Evolutionary conservation across 2,888 invertebrate species (phyloP).

Genomic region (Boloria euphrosyne): DNA sequence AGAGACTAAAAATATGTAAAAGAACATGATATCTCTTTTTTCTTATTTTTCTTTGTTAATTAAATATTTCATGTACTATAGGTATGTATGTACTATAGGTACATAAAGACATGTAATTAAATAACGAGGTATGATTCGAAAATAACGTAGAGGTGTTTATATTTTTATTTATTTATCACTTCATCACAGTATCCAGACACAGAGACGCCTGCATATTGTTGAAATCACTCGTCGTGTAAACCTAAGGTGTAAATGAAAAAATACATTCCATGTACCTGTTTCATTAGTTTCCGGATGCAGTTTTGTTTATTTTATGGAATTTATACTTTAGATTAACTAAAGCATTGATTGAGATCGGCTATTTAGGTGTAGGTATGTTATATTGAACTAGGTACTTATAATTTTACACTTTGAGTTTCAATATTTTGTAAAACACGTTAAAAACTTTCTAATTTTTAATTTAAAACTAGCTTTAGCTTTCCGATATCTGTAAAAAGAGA

Average conservation of each 20-base stretch:
- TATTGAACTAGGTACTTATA: too few species aligned
- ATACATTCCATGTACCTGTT: constrained; percentile 44
- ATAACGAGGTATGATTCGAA: neutral
- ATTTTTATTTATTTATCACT: neutral
- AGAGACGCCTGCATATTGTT: constrained; percentile 31
- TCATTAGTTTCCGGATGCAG: constrained; percentile 46
- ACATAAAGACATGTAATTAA: neutral
- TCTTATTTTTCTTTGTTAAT: neutral
- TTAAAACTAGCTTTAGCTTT: too few species aligned
- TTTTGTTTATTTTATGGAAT: constrained; percentile 27
- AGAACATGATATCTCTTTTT: too few species aligned
- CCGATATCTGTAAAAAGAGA: too few species aligned
- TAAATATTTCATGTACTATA: neutral
- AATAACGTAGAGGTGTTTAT: neutral
- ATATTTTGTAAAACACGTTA: too few species aligned
- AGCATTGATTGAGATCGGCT: neutral
- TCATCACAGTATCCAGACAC: neutral
- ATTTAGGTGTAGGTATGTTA: neutral
- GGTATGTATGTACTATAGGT: neutral
- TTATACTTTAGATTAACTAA: constrained; percentile 24
- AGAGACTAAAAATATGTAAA: too few species aligned
- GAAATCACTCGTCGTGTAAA: constrained; percentile 39
- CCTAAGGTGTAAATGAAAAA: constrained; percentile 44
- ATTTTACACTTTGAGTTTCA: too few species aligned
- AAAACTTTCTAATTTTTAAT: too few species aligned